A percentile compares a stretch with the other conserved stretches of the same genome.
Conservation (phyloP, 2,113 vertebrate species). For the Nesospiza acunhae region DNA sequence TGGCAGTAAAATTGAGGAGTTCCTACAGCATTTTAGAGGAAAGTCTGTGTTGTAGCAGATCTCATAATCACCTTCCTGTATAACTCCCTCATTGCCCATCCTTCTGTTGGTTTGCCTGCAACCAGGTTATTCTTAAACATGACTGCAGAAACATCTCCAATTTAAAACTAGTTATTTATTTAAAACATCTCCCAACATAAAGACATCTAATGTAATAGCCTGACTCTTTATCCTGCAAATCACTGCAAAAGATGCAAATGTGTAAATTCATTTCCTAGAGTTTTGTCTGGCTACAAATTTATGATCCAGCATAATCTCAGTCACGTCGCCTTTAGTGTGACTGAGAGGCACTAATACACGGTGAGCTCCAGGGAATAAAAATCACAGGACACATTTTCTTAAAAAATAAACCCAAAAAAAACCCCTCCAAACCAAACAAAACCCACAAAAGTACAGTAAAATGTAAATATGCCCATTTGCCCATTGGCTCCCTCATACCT, state of each 20-base stretch:
- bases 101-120: neutral
- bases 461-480: neutral
- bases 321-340: neutral
- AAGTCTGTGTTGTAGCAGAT: neutral
- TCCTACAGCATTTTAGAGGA: neutral
- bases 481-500: neutral
- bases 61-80: fast-evolving
- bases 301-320: neutral
- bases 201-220: neutral
- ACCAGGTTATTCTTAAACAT: neutral
- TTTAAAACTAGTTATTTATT: neutral
- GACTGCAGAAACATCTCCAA: neutral
- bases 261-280: neutral
- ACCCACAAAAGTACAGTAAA: neutral
- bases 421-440: neutral
- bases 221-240: neutral
- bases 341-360: neutral
- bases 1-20: neutral
- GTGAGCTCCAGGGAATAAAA: neutral
- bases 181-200: neutral
- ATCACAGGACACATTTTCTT: neutral
- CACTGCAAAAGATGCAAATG: neutral
- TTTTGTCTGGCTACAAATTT: neutral
- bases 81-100: neutral
- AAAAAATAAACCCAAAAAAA: neutral